Conservation (phyloP, 2,888 invertebrate genomes). For the Laspeyria flexula region DNA sequence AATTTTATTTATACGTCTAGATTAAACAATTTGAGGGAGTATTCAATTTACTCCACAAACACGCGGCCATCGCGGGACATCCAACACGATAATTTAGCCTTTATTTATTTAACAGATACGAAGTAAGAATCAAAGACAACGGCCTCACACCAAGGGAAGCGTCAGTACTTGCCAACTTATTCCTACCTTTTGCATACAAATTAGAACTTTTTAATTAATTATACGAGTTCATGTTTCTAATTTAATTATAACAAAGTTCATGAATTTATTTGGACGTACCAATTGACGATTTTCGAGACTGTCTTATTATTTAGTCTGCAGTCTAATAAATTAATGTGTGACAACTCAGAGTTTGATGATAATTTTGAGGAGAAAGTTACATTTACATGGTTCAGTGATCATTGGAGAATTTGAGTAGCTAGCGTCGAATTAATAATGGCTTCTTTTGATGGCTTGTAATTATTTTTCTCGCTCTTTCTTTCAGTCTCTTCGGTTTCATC, state of each 20-base stretch:
- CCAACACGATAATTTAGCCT: constrained; percentile 55
- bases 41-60: constrained; percentile 69
- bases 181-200: constrained; percentile 46
- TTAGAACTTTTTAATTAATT: constrained; percentile 55
- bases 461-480: too few species aligned
- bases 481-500: too few species aligned
- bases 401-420: too few species aligned
- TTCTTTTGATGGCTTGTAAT: too few species aligned
- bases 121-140: constrained; percentile 31
- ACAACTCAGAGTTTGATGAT: constrained; percentile 4
- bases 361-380: constrained; percentile 2
- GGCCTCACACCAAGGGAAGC: constrained; percentile 14
- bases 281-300: constrained; percentile 36
- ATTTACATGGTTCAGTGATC: too few species aligned
- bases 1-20: constrained; percentile 58
- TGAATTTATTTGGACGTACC: constrained; percentile 40
- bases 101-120: constrained; percentile 47
- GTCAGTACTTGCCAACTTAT: constrained; percentile 31
- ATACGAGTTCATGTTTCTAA: constrained; percentile 45
- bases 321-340: constrained; percentile 22
- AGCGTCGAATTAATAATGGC: too few species aligned
- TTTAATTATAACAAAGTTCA: constrained; percentile 48
- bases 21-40: constrained; percentile 63
- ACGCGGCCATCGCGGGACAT: constrained; percentile 46
- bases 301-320: constrained; percentile 14